Conservation (phyloP, 2,797 vertebrate genomes). For the Mastacembelus armatus region DNA sequence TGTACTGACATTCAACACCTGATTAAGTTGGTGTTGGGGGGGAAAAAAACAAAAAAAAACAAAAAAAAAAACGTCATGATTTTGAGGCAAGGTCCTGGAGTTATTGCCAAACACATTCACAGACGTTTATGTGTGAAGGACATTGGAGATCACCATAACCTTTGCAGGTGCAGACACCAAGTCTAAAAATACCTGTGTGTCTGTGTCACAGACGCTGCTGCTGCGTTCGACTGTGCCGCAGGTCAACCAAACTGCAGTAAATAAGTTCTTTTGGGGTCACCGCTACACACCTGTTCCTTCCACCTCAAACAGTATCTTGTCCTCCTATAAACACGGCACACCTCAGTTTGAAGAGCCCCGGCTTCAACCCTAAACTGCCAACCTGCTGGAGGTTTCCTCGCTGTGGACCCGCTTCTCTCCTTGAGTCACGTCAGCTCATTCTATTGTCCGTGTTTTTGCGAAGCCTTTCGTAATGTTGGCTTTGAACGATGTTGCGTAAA, state of each 20-base stretch:
- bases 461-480: conserved; percentile 8
- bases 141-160: neutral
- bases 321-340: neutral
- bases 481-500: conserved; percentile 45
- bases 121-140: neutral
- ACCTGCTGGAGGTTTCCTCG: neutral
- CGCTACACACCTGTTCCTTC: neutral
- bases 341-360: neutral
- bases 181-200: neutral
- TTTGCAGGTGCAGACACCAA: neutral
- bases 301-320: neutral
- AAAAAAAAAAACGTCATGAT: neutral
- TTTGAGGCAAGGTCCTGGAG: neutral
- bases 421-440: neutral
- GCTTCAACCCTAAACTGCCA: neutral
- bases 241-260: neutral
- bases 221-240: neutral
- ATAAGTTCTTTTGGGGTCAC: neutral
- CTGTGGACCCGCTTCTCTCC: neutral
- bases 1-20: no score
- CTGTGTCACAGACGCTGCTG: no score
- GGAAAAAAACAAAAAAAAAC: neutral
- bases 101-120: neutral
- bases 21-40: neutral
- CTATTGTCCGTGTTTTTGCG: conserved; percentile 20